These are phyloP conservation scores for Diaprepes abbreviatus DNA, from an alignment of 2,888 invertebrate species.

Conservation along the genomic window DNA sequence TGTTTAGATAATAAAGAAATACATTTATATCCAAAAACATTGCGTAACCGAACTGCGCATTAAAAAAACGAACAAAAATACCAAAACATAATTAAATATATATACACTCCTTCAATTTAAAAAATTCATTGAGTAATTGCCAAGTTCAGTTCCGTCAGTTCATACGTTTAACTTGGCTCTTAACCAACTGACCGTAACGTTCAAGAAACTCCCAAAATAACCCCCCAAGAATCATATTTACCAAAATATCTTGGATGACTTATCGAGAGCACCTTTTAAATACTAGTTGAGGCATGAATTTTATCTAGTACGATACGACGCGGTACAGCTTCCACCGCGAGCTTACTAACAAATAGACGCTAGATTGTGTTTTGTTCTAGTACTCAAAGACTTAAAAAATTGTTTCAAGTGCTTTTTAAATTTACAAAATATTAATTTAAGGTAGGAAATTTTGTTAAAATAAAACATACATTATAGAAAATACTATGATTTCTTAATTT, in stretches of 20 bases:
- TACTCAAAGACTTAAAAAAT: not conserved
- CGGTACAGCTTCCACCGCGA: constrained; percentile 26
- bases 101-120: not conserved
- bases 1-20: no score
- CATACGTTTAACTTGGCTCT: constrained; percentile 38
- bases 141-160: constrained; percentile 15
- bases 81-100: not conserved
- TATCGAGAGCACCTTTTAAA: constrained; percentile 52
- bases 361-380: constrained; percentile 8
- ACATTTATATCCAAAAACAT: no score
- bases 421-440: constrained; percentile 3
- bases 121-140: constrained; percentile 17
- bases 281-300: constrained; percentile 42
- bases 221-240: constrained; percentile 53
- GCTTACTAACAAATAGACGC: constrained; percentile 27
- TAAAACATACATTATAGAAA: no score
- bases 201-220: constrained; percentile 49
- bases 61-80: no score
- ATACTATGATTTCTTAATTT: no score
- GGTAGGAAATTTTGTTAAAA: not conserved
- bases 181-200: constrained; percentile 46
- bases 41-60: constrained; percentile 1
- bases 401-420: constrained; percentile 2
- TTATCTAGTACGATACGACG: constrained; percentile 40
- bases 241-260: constrained; percentile 58